A percentile compares a stretch with the other conserved stretches of the same genome.
Evolutionary conservation across 37 sponge, comb jelly and placozoan species (phyloP).

Genomic region (Sycon ciliatum): DNA sequence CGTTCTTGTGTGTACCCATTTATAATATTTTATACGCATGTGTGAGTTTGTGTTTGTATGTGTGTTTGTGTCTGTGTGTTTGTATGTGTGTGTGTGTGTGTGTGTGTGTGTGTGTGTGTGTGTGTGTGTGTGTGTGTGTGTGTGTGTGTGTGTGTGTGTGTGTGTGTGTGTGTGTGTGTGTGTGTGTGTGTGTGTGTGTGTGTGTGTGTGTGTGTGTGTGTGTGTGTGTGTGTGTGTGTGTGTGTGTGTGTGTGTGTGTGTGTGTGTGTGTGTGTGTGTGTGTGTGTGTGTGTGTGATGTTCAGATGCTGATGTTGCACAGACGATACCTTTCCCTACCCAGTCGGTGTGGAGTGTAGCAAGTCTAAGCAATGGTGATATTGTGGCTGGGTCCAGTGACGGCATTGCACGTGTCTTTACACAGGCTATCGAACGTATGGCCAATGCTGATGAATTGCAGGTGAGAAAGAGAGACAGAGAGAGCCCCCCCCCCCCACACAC

Average conservation of each 20-base stretch:
- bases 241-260: not conserved
- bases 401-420: too few relatives aligned
- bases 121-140: slow-evolving; percentile 24
- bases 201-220: not conserved
- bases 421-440: too few relatives aligned
- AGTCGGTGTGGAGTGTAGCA: too few relatives aligned
- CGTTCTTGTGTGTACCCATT: not conserved
- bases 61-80: not conserved
- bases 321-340: not conserved
- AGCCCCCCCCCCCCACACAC: too few relatives aligned
- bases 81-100: not conserved
- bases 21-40: not conserved
- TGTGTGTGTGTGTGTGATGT: not conserved
- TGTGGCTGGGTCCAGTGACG: too few relatives aligned
- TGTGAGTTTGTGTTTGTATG: not conserved
- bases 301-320: not conserved
- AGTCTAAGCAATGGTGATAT: too few relatives aligned
- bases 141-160: slow-evolving; percentile 43
- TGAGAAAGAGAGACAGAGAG: too few relatives aligned
- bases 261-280: not conserved
- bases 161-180: slow-evolving; percentile 45
- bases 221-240: not conserved
- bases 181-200: not conserved
- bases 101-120: not conserved
- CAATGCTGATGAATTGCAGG: too few relatives aligned